Evolutionary conservation across 2,113 vertebrate genomes (phyloP), one percentile per base, ranked within the genome.

Genomic region (Tenrec ecaudatus): DNA sequence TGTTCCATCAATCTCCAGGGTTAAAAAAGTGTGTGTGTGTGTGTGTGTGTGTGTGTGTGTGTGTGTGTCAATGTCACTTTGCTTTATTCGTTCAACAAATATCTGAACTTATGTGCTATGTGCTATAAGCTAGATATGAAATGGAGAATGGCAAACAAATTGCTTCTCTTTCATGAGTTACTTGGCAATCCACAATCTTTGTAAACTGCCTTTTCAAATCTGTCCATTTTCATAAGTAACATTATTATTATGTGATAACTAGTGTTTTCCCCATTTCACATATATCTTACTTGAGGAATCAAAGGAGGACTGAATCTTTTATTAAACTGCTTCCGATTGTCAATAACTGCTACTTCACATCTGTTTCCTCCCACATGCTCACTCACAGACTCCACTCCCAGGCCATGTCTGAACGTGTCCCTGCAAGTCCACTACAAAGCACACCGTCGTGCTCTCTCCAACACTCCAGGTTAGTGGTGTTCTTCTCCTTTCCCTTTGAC

Each of bases 61-160:
- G 12, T 53, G 9, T 53, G 11, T 14, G 2, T 53, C 47, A 53
- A 38, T 10, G 33, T 40, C 53, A 86, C 27, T 62, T 62, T 73
- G 11, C 57, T 89, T 95, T 53, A 86, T 90, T 86, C 81, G 86
- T 36, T 76, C 33, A 62, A 77, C 76, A 89, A 95, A 82, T 53
- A 60, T 4, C 76, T 38, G 38, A 82, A 47, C 17, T 36, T 77
- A 66, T 23, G 29, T 76, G 76, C 43, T 92, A 47, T 60, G 25
- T 76, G 43, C 29, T 40, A 71, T 29, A 12, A 84, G 62, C 36
- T 47, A 71, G n/a, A 40, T 15, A 78, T 58, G 90, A 90, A 93
- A 76, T 7, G 40, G 60, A 77, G 14, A 88, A 78, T 73, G 29
- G 71, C 9, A 25, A 9, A 25, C 4, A 77, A 31, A 80, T 17